Percentiles rank a stretch among this genome's conserved stretches.
Evolutionary conservation across 2,797 vertebrate species (phyloP).

Genomic region (Smutsia temminckii): DNA sequence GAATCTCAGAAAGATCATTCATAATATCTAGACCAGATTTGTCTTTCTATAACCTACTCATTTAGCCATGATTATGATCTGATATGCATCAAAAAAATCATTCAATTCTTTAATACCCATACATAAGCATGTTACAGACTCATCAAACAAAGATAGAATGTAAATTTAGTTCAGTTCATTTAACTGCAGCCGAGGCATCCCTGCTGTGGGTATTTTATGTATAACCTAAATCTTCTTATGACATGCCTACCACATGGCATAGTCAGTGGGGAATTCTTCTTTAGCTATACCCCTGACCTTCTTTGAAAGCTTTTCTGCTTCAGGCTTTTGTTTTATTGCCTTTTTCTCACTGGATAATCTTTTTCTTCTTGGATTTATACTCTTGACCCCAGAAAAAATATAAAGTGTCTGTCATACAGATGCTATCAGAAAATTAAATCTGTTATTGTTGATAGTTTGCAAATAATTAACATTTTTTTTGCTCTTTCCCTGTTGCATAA

Average conservation of each 20-base stretch:
- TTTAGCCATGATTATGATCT: slow-evolving; percentile 37
- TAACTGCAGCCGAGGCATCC: not conserved
- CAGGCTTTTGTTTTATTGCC: slow-evolving; percentile 62
- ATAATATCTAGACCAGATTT: slow-evolving; percentile 13
- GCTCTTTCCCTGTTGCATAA: slow-evolving; percentile 38
- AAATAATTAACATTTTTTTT: slow-evolving; percentile 43
- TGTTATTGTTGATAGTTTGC: slow-evolving; percentile 7
- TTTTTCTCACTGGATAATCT: slow-evolving; percentile 50
- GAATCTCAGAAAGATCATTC: not conserved
- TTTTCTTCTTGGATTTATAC: slow-evolving; percentile 58
- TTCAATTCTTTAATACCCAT: not conserved
- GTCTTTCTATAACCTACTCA: not conserved
- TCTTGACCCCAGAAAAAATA: slow-evolving; percentile 48
- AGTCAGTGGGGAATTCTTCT: slow-evolving; percentile 38
- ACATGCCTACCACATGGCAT: not conserved
- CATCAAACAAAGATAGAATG: slow-evolving; percentile 12
- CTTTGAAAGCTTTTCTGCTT: slow-evolving; percentile 54
- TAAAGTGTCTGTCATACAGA: slow-evolving; percentile 52
- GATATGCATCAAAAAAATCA: not conserved
- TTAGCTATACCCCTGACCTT: slow-evolving; percentile 50
- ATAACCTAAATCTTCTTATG: slow-evolving; percentile 50
- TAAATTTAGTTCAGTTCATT: slow-evolving; percentile 40
- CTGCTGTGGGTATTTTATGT: slow-evolving; percentile 22
- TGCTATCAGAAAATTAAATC: slow-evolving; percentile 38
- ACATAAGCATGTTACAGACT: slow-evolving; percentile 19